These are phyloP conservation scores for Poecilia wingei DNA, from an alignment of 2,797 vertebrate species.

Conservation along the genomic window DNA sequence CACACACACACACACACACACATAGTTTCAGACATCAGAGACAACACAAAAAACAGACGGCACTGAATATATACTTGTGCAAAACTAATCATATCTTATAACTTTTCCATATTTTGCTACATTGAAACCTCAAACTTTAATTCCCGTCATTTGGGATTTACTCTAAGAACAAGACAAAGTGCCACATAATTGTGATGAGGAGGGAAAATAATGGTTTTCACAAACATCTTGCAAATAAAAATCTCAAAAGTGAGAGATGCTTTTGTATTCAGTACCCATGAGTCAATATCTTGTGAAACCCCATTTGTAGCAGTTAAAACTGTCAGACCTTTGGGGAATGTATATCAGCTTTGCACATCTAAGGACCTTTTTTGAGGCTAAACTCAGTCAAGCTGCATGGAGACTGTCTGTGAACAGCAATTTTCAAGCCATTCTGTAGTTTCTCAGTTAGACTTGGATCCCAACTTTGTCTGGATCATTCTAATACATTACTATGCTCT, in stretches of 20 bases:
- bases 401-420: neutral
- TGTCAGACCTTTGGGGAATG: neutral
- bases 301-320: neutral
- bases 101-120: neutral
- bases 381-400: neutral
- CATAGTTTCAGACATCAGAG: slow-evolving; percentile 23
- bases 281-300: neutral
- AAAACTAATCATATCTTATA: neutral
- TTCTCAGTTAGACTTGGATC: neutral
- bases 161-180: neutral
- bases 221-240: neutral
- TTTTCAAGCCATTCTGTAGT: neutral
- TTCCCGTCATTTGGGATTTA: neutral
- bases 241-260: neutral
- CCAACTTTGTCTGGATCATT: neutral
- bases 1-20: slow-evolving; percentile 22
- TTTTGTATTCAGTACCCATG: neutral
- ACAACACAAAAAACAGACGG: slow-evolving; percentile 17
- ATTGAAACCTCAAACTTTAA: neutral
- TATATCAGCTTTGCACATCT: neutral
- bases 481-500: neutral
- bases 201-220: neutral
- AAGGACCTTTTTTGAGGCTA: neutral
- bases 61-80: neutral
- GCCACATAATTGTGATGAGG: neutral